These are phyloP conservation scores for Edolisoma coerulescens DNA, from an alignment of 2,113 vertebrate genomes.

Conservation along the genomic window DNA sequence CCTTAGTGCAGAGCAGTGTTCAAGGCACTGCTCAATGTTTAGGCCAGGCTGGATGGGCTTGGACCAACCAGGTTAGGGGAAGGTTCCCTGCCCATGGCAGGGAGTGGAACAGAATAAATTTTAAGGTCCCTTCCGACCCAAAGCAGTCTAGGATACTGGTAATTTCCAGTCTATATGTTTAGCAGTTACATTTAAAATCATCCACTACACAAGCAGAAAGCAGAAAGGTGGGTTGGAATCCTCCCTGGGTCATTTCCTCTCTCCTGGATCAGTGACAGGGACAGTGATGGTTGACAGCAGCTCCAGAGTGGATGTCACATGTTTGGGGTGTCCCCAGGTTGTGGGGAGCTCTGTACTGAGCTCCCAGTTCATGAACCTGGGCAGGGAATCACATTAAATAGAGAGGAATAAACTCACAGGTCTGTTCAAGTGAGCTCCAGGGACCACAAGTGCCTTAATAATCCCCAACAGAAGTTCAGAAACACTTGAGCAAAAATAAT, in stretches of 20 bases:
- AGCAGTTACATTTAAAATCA: background rate
- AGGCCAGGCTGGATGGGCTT: background rate
- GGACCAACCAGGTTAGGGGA: background rate
- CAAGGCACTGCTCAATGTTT: accelerated
- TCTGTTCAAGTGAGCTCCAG: background rate
- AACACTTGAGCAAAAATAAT: background rate
- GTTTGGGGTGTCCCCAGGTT: background rate
- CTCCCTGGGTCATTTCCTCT: background rate
- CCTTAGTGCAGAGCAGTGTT: background rate
- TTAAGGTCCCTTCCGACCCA: background rate
- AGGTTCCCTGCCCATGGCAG: background rate
- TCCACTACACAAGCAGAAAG: background rate
- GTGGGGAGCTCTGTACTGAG: too few species aligned
- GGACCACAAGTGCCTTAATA: background rate
- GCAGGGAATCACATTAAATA: background rate
- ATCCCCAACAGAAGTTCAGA: background rate
- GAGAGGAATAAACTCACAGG: background rate
- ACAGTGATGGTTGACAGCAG: background rate
- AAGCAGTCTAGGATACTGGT: background rate
- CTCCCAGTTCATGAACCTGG: background rate
- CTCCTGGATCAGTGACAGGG: background rate
- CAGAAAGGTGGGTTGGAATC: background rate
- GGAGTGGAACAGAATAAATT: too few species aligned
- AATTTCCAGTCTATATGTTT: background rate
- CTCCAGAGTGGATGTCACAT: background rate